Base-by-base conservation (phyloP, 2,113 vertebrate species). In the Rhineura floridana region DNA sequence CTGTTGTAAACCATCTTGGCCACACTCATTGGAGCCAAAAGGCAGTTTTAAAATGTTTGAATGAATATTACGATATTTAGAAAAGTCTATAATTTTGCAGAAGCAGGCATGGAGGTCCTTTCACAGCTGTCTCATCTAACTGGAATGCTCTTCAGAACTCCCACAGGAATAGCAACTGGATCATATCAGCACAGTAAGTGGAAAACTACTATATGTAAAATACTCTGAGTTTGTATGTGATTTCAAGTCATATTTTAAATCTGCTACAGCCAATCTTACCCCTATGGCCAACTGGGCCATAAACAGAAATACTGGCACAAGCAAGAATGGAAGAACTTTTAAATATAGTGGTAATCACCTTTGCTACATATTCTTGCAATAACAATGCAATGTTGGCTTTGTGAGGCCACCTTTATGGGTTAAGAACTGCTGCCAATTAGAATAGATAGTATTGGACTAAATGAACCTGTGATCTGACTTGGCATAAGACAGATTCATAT, bases 121-220 rank as follows among this genome's bases (percentile, higher is more conserved):
- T 94, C 91, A 62, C 95, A 90, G 82, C 96, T 98, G 55, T 97
- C 97, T 21, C 89, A 92, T 33, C 94, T 98, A 59, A 98, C 97
- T 23, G 97, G 97, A 72, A 91, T 97, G 2, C 92, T 94, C 63
- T 95, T 98, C 78, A 94, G 91, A 0, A 93, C 97, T 5, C 97
- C 98, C 0, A 90, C 93, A 42, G 98, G 98, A 65, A 95, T 97
- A 12, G 97, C 95, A 28, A 98, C 97, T 0, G 97, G 98, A 89
- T 98, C 96, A 12, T 98, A 97, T 93, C 97, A 98, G 84, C 97
- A 97, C 94, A 96, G 98, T 98, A 94, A 97, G 98, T 97, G 28
- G 11, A 86, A 55, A n/a, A 48, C 42, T 62, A 48, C 4, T 81
- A 46, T 12, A 72, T 19, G n/a, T n/a, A n/a, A n/a, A n/a, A 33